Evolutionary conservation across 2,113 vertebrate genomes (phyloP), one percentile per base, ranked within the genome.

Genomic region (Xenopus laevis): DNA sequence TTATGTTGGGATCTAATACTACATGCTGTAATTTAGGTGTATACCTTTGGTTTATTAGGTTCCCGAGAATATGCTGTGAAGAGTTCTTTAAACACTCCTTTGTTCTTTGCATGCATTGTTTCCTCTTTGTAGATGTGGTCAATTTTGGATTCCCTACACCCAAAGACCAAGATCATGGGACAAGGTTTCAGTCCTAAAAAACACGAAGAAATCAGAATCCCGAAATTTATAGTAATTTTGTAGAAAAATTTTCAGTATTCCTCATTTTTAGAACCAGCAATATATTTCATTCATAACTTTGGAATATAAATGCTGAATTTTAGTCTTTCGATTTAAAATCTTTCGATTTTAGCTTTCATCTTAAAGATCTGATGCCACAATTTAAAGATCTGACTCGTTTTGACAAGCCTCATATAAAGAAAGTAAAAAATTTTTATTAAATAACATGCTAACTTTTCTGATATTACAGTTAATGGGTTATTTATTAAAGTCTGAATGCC

Each of bases 71-170:
- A 99, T 64, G 96, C 96, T 0, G 97, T 90, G 84, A 93, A 95
- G 65, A 99, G 91, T 81, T 98, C 96, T 86, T 94, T 87, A 89
- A 99, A 98, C 80, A 97, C 92, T 0, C 91, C 91, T 67, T 94
- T 94, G 87, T 88, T 92, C 87, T 93, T 96, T 84, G 95, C 95
- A 82, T 95, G 92, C 44, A 95, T 87, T 1, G 97, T 93, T 85
- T 99, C 97, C 68, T 98, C 96, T 79, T 89, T 92, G 87, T 99
- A 99, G 83, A 99, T 98, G 87, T 98, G 97, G 76, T 99, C 97
- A 0, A 95, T 93, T 85, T 95, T 92, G 71, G 96, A 94, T 78
- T 98, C 94, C 21, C 97, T 94, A 82, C 97, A 99, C 67, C 97
- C 97, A 16, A 99, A 99, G 17, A 99, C 95, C 85, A 99, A 89